Percentiles rank a stretch among this genome's conserved stretches.
Conservation (phyloP, 2,797 vertebrate genomes). For the Malurus splendens region DNA sequence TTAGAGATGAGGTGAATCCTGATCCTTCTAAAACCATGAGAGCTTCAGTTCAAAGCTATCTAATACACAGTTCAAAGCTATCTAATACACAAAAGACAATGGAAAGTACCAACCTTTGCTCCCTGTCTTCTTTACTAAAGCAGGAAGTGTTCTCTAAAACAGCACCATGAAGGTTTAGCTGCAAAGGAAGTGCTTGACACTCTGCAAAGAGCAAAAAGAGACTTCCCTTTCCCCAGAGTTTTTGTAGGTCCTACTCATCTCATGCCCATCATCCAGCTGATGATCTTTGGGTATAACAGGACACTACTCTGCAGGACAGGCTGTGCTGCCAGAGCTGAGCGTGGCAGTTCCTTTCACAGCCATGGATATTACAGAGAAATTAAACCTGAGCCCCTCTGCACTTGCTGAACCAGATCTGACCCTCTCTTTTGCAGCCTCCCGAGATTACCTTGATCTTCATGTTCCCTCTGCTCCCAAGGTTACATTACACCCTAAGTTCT, state of each 20-base stretch:
- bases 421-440: neutral
- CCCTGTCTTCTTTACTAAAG: neutral
- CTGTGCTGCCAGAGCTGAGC: neutral
- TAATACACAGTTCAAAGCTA: neutral
- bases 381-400: neutral
- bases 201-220: neutral
- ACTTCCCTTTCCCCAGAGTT: neutral
- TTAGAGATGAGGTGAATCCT: neutral
- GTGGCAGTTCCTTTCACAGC: neutral
- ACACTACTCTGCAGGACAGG: neutral
- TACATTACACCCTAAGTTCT: constrained; percentile 13
- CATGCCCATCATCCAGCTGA: neutral
- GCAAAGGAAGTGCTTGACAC: neutral
- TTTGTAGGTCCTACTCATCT: neutral
- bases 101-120: neutral
- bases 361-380: neutral
- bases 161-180: neutral
- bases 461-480: neutral
- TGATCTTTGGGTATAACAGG: neutral
- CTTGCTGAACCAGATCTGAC: constrained; percentile 27
- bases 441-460: constrained; percentile 27
- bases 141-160: neutral
- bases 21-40: neutral
- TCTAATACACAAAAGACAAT: neutral
- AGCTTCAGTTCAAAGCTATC: neutral